These are phyloP conservation scores for Oxystoma pomonae DNA, from an alignment of 2,888 invertebrate species.

Conservation along the genomic window DNA sequence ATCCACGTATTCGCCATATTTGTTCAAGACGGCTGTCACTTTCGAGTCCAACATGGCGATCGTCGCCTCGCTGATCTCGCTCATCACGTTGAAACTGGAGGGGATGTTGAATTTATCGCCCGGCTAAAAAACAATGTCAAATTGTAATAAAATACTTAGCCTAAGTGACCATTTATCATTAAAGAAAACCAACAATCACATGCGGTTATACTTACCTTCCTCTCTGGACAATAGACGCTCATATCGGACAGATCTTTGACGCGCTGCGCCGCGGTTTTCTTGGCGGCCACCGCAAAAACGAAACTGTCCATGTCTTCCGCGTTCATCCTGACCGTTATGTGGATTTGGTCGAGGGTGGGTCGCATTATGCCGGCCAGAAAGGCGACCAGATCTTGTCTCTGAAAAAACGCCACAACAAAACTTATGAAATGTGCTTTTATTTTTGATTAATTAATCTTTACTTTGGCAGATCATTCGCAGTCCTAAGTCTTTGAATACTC, in stretches of 20 bases:
- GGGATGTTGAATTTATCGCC: constrained; percentile 44
- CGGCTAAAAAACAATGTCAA: constrained; percentile 16
- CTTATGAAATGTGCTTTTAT: too few relatives aligned
- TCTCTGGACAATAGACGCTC: constrained; percentile 44
- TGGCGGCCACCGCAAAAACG: constrained; percentile 87
- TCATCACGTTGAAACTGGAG: constrained; percentile 59
- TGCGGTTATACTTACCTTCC: constrained; percentile 27
- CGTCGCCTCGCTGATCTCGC: constrained; percentile 88
- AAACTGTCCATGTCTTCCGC: constrained; percentile 91
- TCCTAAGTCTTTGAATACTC: too few relatives aligned
- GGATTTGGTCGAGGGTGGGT: constrained; percentile 83
- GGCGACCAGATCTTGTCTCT: constrained; percentile 91
- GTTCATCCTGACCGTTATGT: constrained; percentile 80
- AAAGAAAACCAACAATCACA: background rate
- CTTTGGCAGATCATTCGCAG: too few relatives aligned
- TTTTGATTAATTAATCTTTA: too few relatives aligned
- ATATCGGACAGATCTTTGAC: constrained; percentile 93
- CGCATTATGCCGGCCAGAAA: constrained; percentile 77
- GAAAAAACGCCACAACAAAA: too few relatives aligned
- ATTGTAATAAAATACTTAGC: background rate
- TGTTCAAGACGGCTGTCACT: constrained; percentile 68
- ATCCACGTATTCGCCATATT: constrained; percentile 82
- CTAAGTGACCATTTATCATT: too few relatives aligned
- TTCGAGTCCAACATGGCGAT: constrained; percentile 79
- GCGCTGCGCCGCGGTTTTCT: constrained; percentile 78